phyloP scores from a whole-genome alignment of 2,113 vertebrate species.

The Sylvietta virens region DNA sequence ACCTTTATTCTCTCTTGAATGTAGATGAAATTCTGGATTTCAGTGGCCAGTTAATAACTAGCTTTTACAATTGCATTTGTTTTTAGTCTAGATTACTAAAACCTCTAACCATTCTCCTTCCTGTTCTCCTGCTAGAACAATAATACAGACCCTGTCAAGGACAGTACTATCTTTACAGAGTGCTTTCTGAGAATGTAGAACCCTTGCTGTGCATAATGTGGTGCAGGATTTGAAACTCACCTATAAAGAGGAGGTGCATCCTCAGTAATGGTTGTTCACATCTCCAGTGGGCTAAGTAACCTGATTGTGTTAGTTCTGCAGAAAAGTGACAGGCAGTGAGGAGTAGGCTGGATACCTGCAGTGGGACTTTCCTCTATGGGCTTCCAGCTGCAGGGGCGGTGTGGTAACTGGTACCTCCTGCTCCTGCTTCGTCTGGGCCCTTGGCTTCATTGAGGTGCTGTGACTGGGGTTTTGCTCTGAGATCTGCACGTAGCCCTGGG shows the following conservation, averaged over 20 bases:
- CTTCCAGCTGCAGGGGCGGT: neutral
- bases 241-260: rapidly evolving
- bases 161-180: neutral
- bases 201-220: neutral
- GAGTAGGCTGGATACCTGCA: neutral
- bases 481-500: rapidly evolving
- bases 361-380: rapidly evolving
- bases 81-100: neutral
- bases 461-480: rapidly evolving
- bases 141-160: neutral
- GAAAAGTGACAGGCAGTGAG: neutral
- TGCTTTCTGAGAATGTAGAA: neutral
- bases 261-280: neutral
- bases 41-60: neutral
- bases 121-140: neutral
- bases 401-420: neutral
- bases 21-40: neutral
- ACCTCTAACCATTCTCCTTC: neutral
- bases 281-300: rapidly evolving
- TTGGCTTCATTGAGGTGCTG: rapidly evolving
- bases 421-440: rapidly evolving
- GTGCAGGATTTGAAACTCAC: neutral
- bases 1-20: neutral
- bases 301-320: neutral
- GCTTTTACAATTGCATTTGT: neutral